A percentile compares a stretch with the other conserved stretches of the same genome.
Conservation (phyloP, 2,113 vertebrate genomes). For the Ciconia maguari region DNA sequence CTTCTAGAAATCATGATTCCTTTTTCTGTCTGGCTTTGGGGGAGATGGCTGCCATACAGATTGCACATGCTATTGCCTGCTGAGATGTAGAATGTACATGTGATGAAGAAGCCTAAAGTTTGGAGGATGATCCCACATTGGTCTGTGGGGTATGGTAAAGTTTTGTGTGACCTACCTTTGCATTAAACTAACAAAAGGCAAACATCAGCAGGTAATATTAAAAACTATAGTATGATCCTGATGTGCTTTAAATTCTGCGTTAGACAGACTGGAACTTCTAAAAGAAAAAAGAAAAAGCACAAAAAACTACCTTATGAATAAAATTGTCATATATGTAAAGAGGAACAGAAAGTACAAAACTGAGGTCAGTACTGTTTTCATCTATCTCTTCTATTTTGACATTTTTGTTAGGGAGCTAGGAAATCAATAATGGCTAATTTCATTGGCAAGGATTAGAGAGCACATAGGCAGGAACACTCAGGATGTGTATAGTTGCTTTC, state of each 20-base stretch:
- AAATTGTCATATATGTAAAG: neutral
- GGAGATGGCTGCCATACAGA: neutral
- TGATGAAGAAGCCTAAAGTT: neutral
- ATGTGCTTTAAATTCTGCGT: neutral
- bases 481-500: conserved; percentile 27
- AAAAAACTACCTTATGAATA: neutral
- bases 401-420: conserved; percentile 53
- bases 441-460: conserved; percentile 50
- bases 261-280: neutral
- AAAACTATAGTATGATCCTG: neutral
- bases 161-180: neutral
- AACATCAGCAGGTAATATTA: neutral
- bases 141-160: neutral
- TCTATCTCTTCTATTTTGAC: conserved; percentile 62
- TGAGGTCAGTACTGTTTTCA: conserved; percentile 44
- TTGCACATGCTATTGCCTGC: neutral
- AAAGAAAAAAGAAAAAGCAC: neutral
- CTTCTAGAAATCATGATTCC: neutral
- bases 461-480: conserved; percentile 32
- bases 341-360: conserved; percentile 41
- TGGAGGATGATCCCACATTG: neutral
- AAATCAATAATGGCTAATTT: conserved; percentile 68
- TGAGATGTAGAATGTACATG: neutral
- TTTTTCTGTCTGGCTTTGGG: neutral
- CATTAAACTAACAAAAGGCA: neutral